phyloP scores from a whole-genome alignment of 92 coral and sea anemone species.

The Epizoanthus ramosus region DNA sequence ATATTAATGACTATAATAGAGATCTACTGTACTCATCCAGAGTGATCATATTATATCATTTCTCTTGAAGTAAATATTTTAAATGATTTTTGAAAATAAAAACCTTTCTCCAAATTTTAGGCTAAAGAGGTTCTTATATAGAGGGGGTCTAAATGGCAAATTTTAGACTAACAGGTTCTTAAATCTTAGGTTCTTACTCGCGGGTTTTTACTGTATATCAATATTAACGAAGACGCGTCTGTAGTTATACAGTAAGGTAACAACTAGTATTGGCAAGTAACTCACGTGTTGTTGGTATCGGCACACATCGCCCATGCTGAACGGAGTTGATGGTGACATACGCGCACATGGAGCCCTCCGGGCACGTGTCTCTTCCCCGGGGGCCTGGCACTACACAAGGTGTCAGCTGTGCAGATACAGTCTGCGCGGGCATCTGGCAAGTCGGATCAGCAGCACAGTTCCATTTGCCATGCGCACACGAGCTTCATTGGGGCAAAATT shows the following conservation, averaged over 20 bases:
- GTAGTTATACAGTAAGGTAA: neutral
- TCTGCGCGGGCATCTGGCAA: constrained; percentile 32
- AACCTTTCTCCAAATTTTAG: no score
- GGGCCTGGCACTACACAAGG: constrained; percentile 14
- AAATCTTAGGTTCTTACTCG: no score
- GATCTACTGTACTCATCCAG: no score
- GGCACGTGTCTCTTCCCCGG: constrained; percentile 29
- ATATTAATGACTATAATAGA: no score
- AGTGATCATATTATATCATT: no score
- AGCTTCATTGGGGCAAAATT: constrained; percentile 20
- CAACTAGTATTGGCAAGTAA: neutral
- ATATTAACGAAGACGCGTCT: no score
- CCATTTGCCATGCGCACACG: constrained; percentile 58
- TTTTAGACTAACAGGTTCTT: no score
- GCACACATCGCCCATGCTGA: constrained; percentile 26
- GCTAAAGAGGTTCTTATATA: no score
- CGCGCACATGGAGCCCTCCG: constrained; percentile 26
- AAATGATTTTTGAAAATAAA: no score
- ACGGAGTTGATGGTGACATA: constrained; percentile 15
- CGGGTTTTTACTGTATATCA: no score
- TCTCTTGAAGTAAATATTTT: no score
- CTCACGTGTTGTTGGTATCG: constrained; percentile 1
- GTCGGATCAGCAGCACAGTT: constrained; percentile 34
- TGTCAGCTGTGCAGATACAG: neutral
- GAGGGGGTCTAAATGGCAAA: no score